Base-by-base conservation (phyloP, 2,797 vertebrate species). In the Amblyraja radiata region DNA sequence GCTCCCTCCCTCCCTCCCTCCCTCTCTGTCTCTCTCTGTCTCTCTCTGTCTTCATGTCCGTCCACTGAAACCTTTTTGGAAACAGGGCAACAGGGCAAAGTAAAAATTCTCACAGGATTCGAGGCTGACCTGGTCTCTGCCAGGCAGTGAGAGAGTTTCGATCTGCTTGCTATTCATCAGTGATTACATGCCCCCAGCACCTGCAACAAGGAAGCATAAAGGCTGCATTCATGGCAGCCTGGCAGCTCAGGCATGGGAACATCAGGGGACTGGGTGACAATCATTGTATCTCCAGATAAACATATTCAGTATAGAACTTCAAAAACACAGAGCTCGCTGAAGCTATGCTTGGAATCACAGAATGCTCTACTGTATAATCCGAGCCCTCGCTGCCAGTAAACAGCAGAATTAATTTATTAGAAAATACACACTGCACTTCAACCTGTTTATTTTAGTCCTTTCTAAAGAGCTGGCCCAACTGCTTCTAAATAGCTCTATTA, bases 171-270 rank as follows among this genome's bases (percentile, higher is more conserved):
- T 90, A 96, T 96, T 97, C 96, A 96, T 96, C 94, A 94, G 95
- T 94, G 96, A 96, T 96, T 96, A 94, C 96, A 96, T 95, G 95
- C 94, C 95, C 94, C 63, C 94, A 96, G 96, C 97, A 97, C 97
- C 97, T 97, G 97, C 96, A 94, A 95, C 96, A 95, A 94, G 94
- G 0, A 94, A 95, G 95, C 96, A 97, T 97, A 97, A 97, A 97
- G 96, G 95, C 71, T n/a, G 95, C 97, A 96, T 97, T 97, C 96
- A 97, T 96, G 93, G 95, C 13, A 93, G 93, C 95, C 96, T 97
- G 96, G 97, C 97, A 97, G 95, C 95, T 94, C 94, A 96, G 95
- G 95, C 96, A 95, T 97, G 97, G 96, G 96, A 97, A 97, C 96
- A 84, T 95, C 95, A 95, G 96, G 95, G 95, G 94, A 95, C 94